Base-by-base conservation (phyloP, 1,140 invertebrate genomes). In the Ectropis grisescens region DNA sequence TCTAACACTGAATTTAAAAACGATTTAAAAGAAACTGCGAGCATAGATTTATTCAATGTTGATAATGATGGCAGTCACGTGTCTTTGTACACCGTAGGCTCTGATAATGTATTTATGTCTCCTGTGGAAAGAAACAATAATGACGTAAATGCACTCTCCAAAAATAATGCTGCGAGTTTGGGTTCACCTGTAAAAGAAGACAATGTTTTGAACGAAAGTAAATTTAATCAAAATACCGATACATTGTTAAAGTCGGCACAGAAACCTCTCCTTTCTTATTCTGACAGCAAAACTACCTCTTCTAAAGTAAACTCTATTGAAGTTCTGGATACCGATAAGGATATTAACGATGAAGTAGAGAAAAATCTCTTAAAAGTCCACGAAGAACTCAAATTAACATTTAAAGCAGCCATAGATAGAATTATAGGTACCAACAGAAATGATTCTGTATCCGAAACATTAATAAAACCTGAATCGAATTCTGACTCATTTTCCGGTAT, bases 321-420 rank as follows among this genome's bases (percentile, higher is more conserved):
- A 13, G 14, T 37, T 22, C 11, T n/a, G n/a, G n/a, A n/a, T n/a
- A n/a, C n/a, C n/a, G n/a, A n/a, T n/a, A n/a, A n/a, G n/a, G n/a
- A n/a, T n/a, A n/a, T 35, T 9, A 51, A 61, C 33, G 39, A 57
- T 10, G 47, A 45, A 14, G 52, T 76, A n/a, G 59, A 76, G 35
- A 60, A 51, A 13, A 59, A 74, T 31, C 55, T 81, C 6, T 62
- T 64, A 37, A 67, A 65, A 48, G 68, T 59, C 0, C 75, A 66
- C 31, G 58, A 68, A 35, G 68, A 80, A 49, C 31, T 80, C 15
- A 71, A 74, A 51, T 15, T 48, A 3, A 74, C 58, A 33, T 78
- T 80, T 33, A 69, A 64, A 47, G 61, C 66, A 25, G 75, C 75
- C 2, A 47, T 80, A 31, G 51, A 66, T 4, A 66, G 67, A 57